These are phyloP conservation scores for Proteles cristata DNA, from an alignment of 2,113 vertebrate genomes.

Conservation along the genomic window DNA sequence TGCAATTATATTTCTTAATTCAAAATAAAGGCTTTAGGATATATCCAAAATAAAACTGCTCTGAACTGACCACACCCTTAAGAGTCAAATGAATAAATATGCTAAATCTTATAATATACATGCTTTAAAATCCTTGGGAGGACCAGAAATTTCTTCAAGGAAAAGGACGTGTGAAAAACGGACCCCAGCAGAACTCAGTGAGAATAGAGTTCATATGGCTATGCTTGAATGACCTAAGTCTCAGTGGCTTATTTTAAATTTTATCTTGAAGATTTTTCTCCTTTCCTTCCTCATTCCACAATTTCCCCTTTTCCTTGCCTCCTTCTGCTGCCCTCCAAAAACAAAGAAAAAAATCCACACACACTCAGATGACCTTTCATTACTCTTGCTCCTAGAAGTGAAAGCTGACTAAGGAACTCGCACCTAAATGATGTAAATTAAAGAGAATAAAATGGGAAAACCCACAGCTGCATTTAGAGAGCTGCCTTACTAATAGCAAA, in stretches of 20 bases:
- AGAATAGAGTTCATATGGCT: neutral
- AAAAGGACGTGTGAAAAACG: neutral
- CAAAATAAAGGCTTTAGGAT: slow-evolving; percentile 70
- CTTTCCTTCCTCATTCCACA: neutral
- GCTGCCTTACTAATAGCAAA: slow-evolving; percentile 60
- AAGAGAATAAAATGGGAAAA: slow-evolving; percentile 41
- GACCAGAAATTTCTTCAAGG: slow-evolving; percentile 37
- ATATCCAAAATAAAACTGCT: slow-evolving; percentile 78
- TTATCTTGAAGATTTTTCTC: neutral
- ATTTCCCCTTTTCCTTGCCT: neutral
- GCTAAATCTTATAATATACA: neutral
- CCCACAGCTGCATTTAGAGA: neutral
- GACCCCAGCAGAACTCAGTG: neutral
- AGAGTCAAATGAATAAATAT: neutral
- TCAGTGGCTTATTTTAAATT: slow-evolving; percentile 41
- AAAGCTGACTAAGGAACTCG: slow-evolving; percentile 48
- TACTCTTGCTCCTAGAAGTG: slow-evolving; percentile 8
- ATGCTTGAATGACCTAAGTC: neutral
- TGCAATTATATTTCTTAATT: slow-evolving; percentile 46
- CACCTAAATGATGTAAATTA: neutral
- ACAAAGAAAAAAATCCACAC: neutral
- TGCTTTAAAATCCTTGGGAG: slow-evolving; percentile 18
- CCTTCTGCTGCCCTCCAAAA: neutral
- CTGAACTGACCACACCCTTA: slow-evolving; percentile 37
- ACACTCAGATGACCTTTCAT: neutral